These are phyloP conservation scores for Acrossocheilus wenchowensis DNA, from an alignment of 2,797 vertebrate genomes.

Conservation along the genomic window DNA sequence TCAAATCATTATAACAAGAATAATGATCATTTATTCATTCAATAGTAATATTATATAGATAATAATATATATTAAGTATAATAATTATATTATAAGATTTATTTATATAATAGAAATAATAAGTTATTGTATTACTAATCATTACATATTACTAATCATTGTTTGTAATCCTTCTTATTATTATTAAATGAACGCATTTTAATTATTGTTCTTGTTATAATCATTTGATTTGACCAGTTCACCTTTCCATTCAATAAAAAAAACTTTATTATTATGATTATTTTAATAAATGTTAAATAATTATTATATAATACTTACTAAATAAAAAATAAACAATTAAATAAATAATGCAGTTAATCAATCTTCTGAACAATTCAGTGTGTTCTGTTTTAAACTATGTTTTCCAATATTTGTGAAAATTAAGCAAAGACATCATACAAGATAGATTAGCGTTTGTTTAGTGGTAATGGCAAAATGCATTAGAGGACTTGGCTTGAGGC, in stretches of 20 bases:
- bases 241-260: no score
- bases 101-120: background rate
- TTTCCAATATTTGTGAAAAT: background rate
- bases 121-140: background rate
- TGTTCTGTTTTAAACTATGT: background rate
- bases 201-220: background rate
- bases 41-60: background rate
- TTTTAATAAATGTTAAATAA: no score
- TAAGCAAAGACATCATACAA: background rate
- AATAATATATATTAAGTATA: background rate
- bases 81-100: background rate
- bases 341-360: background rate
- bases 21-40: background rate
- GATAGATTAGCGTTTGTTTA: background rate
- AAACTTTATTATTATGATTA: no score
- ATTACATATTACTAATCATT: background rate
- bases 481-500: background rate
- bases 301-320: background rate
- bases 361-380: background rate
- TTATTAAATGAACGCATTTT: background rate
- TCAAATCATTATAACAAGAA: background rate
- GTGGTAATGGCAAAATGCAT: constrained; percentile 5
- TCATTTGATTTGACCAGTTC: background rate
- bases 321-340: background rate
- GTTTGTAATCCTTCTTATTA: background rate